A percentile compares a stretch with the other conserved stretches of the same genome.
Evolutionary conservation across 2,113 vertebrate species (phyloP).

Genomic region (Polypterus bichir): DNA sequence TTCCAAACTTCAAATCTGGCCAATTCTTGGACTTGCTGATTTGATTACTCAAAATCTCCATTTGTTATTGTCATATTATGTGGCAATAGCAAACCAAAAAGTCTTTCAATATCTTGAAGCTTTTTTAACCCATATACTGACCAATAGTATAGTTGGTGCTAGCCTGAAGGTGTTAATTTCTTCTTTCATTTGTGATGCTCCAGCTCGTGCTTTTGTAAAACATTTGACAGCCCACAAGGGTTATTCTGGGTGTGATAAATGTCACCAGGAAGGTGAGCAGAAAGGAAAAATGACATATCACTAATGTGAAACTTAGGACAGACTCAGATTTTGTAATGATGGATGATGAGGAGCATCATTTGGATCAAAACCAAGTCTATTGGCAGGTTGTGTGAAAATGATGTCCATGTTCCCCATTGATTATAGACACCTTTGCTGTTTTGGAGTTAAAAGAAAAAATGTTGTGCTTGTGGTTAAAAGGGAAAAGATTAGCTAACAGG

Average conservation of each 20-base stretch:
- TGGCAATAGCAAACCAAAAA: too few species aligned
- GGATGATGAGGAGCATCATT: neutral
- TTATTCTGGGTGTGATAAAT: neutral
- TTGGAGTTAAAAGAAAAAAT: neutral
- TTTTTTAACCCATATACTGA: too few species aligned
- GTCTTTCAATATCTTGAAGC: too few species aligned
- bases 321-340: neutral
- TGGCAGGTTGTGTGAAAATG: too few species aligned
- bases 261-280: neutral
- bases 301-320: neutral
- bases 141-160: neutral
- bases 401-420: neutral
- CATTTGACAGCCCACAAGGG: neutral
- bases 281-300: neutral
- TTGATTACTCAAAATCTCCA: too few species aligned
- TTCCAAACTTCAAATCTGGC: too few species aligned
- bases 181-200: constrained; percentile 1
- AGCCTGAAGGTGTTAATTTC: neutral
- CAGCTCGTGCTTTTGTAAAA: neutral
- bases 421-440: neutral
- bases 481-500: too few species aligned
- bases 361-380: neutral
- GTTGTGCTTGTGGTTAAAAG: too few species aligned
- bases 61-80: too few species aligned
- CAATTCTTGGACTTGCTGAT: too few species aligned